A percentile compares a stretch with the other conserved stretches of the same genome.
Evolutionary conservation across 2,888 invertebrate genomes (phyloP).

Genomic region (Geotrupes spiniger): DNA sequence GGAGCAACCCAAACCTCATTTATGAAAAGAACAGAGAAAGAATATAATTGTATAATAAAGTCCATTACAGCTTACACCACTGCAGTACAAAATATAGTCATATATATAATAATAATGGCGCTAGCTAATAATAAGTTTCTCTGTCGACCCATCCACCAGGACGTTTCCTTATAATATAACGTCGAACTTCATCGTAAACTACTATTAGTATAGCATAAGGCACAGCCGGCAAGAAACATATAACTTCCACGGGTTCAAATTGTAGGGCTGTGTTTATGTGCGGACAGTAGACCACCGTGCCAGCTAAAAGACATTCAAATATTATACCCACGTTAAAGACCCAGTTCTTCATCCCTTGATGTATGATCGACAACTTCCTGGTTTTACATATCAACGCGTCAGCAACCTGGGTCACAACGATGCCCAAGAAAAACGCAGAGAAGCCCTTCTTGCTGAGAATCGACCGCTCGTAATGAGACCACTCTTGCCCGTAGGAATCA

Average conservation of each 20-base stretch:
- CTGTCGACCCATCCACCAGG: constrained; percentile 69
- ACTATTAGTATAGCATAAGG: constrained; percentile 76
- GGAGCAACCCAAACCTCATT: no score
- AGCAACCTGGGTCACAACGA: constrained; percentile 75
- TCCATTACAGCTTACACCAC: not conserved
- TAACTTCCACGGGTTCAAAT: constrained; percentile 63
- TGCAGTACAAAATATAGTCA: not conserved
- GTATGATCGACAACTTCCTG: constrained; percentile 66
- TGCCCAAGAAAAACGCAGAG: constrained; percentile 75
- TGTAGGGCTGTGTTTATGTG: constrained; percentile 62
- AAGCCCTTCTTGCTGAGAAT: constrained; percentile 70
- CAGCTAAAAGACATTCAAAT: constrained; percentile 59
- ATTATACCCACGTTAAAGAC: constrained; percentile 59
- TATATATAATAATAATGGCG: no score
- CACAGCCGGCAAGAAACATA: constrained; percentile 67
- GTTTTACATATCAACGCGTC: constrained; percentile 80
- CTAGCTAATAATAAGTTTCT: constrained; percentile 68
- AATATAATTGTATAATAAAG: no score
- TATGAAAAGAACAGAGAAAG: no score
- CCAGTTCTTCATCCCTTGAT: constrained; percentile 72
- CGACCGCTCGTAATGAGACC: constrained; percentile 69
- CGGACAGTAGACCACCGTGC: constrained; percentile 65
- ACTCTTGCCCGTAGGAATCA: constrained; percentile 75
- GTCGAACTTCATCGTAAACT: constrained; percentile 69
- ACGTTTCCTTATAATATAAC: constrained; percentile 64